Evolutionary conservation across 2,888 invertebrate genomes (phyloP), one percentile per base, ranked within the genome.

Genomic region (Lithophane ornitopus): DNA sequence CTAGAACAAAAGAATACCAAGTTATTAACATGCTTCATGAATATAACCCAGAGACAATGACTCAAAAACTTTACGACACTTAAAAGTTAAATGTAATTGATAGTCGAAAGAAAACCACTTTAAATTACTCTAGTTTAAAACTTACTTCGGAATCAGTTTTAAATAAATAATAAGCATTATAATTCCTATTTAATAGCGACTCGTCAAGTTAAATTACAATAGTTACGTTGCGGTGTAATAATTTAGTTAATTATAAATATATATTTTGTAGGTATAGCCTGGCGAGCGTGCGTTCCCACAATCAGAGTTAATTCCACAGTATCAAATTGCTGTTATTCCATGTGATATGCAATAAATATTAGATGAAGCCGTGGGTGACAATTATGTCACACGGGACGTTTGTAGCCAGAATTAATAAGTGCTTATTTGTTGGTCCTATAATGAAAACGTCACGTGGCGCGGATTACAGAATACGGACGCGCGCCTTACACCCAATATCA

Each of bases 1-100:
- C 99, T 99, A 97, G 76, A 97, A 87, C 68, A 78, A 86, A 87
- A 84, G 67, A 71, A 74, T 62, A 54, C 69, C 87, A 89, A 87
- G 85, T 90, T 87, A 87, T 85, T 89, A 81, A 78, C 87, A 87
- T 88, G 78, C 70, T 80, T 74, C 28, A 80, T 69, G 56, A 80
- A 80, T 73, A 72, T 56, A 34, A 62, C 70, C 58, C 46, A 49
- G 11, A 77, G 59, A 77, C 26, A 65, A 82, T 59, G 46, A 65
- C 28, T 68, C 54, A 46, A 78, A 70, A 79, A 82, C 74, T 74
- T 81, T 70, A 54, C n/a, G 69, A 61, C 68, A 70, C 39, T 73
- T 68, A 82, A 81, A 76, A 70, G 65, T 81, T 76, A 39, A 65
- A 66, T n/a, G 41, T 79, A 70, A 80, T 82, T 72, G 68, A 82